A percentile compares a stretch with the other conserved stretches of the same genome.
Evolutionary conservation across 2,888 invertebrate species (phyloP).

Genomic region (Bombyx huttoni): DNA sequence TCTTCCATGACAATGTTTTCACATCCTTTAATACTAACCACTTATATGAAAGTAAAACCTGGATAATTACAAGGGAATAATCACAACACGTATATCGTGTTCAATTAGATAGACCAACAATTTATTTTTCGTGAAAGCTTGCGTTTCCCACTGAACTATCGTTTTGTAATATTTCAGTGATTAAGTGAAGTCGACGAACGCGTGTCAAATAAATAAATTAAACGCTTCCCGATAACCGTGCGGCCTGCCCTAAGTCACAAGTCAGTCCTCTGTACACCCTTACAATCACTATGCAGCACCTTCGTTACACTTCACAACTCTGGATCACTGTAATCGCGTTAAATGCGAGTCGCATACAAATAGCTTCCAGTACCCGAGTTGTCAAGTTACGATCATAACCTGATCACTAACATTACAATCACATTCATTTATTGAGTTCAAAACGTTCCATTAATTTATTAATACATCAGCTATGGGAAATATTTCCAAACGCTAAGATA

Average conservation of each 20-base stretch:
- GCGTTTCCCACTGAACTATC: background rate
- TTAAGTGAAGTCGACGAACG: conserved; percentile 8
- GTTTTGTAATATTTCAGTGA: background rate
- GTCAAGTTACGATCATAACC: conserved; percentile 40
- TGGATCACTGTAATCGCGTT: conserved; percentile 19
- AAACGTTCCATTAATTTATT: conserved; percentile 32
- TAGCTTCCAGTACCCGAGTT: conserved; percentile 29
- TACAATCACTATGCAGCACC: conserved; percentile 56
- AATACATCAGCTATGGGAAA: conserved; percentile 46
- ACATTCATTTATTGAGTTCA: conserved; percentile 56
- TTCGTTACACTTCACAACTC: conserved; percentile 45
- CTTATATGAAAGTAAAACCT: conserved; percentile 6
- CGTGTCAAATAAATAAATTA: conserved; percentile 14
- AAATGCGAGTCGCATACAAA: background rate
- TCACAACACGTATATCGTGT: background rate
- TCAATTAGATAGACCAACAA: background rate
- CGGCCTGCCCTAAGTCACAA: conserved; percentile 29
- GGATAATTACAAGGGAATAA: conserved; percentile 6
- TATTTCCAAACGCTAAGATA: conserved; percentile 48
- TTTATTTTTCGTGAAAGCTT: background rate
- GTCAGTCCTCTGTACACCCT: conserved; percentile 34
- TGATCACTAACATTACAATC: conserved; percentile 61
- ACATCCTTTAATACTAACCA: conserved; percentile 11
- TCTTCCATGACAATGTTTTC: conserved; percentile 42
- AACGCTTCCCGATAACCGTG: background rate